These are phyloP conservation scores for Creontiades dilutus DNA, from an alignment of 2,888 invertebrate species.

Conservation along the genomic window DNA sequence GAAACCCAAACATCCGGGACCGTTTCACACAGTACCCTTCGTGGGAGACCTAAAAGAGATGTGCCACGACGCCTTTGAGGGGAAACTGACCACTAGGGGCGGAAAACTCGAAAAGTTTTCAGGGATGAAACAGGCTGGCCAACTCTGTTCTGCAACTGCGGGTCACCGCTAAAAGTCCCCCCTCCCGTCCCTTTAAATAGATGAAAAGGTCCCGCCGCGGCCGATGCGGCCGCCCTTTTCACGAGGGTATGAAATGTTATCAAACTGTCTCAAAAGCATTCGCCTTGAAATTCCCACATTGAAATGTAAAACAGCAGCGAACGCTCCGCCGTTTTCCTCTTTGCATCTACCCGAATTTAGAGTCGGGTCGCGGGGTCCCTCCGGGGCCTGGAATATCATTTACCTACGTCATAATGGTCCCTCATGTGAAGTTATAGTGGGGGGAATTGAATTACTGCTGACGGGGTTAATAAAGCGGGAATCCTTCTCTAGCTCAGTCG, in stretches of 20 bases:
- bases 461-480: neutral
- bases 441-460: neutral
- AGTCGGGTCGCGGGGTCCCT: neutral
- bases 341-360: neutral
- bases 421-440: neutral
- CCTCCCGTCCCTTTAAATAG: neutral
- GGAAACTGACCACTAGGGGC: neutral
- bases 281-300: slow-evolving; percentile 18
- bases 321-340: slow-evolving; percentile 27
- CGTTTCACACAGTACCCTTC: neutral
- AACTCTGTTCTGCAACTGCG: slow-evolving; percentile 14
- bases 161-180: slow-evolving; percentile 12
- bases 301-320: slow-evolving; percentile 53
- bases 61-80: neutral
- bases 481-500: neutral
- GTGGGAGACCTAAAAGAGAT: neutral
- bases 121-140: neutral
- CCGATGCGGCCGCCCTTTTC: slow-evolving; percentile 26
- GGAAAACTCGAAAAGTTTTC: neutral
- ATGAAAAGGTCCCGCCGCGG: neutral
- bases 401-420: neutral
- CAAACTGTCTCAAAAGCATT: slow-evolving; percentile 52
- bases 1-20: too few species aligned
- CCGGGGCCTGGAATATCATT: neutral
- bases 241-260: slow-evolving; percentile 46